These are phyloP conservation scores for Rosalia funebris DNA, from an alignment of 2,888 invertebrate genomes.

Conservation along the genomic window DNA sequence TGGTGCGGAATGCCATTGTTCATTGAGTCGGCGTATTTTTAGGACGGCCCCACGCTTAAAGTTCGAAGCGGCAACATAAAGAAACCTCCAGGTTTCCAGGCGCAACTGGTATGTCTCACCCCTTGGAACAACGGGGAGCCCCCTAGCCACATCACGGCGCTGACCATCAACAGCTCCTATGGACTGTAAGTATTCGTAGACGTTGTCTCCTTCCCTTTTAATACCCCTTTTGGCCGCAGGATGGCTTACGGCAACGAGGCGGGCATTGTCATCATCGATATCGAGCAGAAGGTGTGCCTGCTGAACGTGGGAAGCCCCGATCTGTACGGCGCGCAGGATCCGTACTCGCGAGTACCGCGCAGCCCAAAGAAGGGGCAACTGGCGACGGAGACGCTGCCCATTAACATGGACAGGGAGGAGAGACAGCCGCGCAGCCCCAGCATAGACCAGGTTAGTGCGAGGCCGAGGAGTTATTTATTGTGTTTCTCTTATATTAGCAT, in stretches of 20 bases:
- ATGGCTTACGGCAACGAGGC: constrained; percentile 98
- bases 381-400: constrained; percentile 63
- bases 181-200: constrained; percentile 97
- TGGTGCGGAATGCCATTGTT: too few species aligned
- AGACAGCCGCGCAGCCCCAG: constrained; percentile 82
- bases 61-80: constrained; percentile 82
- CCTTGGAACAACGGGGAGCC: constrained; percentile 81
- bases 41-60: constrained; percentile 65
- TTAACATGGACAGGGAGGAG: constrained; percentile 57
- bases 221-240: constrained; percentile 71
- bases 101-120: constrained; percentile 93
- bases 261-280: constrained; percentile 94
- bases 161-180: constrained; percentile 95
- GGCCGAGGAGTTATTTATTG: background rate
- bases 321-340: constrained; percentile 89
- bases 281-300: constrained; percentile 89
- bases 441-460: constrained; percentile 83
- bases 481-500: constrained; percentile 26
- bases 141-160: constrained; percentile 86
- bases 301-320: constrained; percentile 90
- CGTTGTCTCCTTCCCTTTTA: too few species aligned
- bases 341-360: constrained; percentile 75
- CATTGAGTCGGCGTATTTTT: constrained; percentile 37
- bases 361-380: constrained; percentile 63
- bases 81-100: constrained; percentile 96